These are phyloP conservation scores for Cariama cristata DNA, from an alignment of 2,113 vertebrate genomes.

Conservation along the genomic window DNA sequence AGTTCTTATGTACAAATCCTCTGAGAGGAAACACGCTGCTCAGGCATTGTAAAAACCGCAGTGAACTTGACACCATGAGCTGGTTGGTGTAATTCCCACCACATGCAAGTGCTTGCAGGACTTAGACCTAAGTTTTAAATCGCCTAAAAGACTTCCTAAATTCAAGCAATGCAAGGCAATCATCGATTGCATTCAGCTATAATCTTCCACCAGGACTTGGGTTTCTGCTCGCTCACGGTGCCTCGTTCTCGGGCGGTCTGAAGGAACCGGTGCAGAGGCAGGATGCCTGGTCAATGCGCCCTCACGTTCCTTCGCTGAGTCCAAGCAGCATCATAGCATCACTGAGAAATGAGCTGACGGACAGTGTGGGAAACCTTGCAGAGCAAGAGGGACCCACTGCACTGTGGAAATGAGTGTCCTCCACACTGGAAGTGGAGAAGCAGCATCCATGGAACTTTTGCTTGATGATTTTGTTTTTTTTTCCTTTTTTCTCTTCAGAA, in stretches of 20 bases:
- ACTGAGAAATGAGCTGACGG: not conserved
- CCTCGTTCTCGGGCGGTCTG: not conserved
- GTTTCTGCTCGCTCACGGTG: not conserved
- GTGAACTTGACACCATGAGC: not conserved
- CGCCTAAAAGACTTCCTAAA: not conserved
- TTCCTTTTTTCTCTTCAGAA: not conserved
- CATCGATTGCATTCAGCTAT: not conserved
- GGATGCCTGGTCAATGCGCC: rapidly evolving
- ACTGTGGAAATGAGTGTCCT: not conserved
- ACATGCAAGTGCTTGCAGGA: not conserved
- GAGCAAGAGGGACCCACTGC: not conserved
- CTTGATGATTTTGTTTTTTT: rapidly evolving
- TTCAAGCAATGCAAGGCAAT: not conserved
- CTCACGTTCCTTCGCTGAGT: rapidly evolving
- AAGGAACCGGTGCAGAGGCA: not conserved
- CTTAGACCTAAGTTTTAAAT: not conserved
- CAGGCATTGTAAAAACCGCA: not conserved
- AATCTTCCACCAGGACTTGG: not conserved
- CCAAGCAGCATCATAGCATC: not conserved
- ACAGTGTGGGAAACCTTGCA: not conserved
- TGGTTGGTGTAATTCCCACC: not conserved
- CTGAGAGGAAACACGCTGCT: not conserved
- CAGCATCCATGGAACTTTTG: not conserved
- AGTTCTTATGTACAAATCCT: not conserved
- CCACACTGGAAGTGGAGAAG: not conserved